Base-by-base conservation (phyloP, 2,797 vertebrate genomes). In the Mus spretus region DNA sequence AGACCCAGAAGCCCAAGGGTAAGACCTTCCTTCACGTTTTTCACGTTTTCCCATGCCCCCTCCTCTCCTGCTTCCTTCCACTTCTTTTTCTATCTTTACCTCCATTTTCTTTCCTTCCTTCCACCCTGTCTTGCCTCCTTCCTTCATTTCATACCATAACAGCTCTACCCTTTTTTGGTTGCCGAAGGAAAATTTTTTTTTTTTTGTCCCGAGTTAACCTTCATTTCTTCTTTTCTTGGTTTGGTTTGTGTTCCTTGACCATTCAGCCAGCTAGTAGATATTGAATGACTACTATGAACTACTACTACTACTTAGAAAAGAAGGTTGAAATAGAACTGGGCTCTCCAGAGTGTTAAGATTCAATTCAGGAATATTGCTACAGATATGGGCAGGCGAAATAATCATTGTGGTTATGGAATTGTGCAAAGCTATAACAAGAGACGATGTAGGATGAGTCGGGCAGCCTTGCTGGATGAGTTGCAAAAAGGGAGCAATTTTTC, bases 1-100 rank as follows among this genome's bases (percentile, higher is more conserved):
- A 87, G 97, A 97, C 20, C 53, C 95, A n/a, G 97, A 98, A 75
- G 91, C 11, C 1, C 96, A 94, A 94, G 95, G 97, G 97, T 97
- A 96, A 97, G 97, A 24, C 5, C 17, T 26, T n/a, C 55, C 63
- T 77, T 22, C 31, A 0, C n/a, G 55, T 19, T 17, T 40, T 87
- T n/a, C 24, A 3, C 13, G 5, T 10, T 24, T 12, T 19, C 15
- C 2, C 28, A 0, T 6, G 37, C n/a, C 19, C 57, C 22, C 63
- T 17, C 53, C 57, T 79, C 70, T 26, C 6, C 7, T 19, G 13
- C 13, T 31, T 50, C 61, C 19, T 37, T 83, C 55, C 14, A 47
- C 74, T 31, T 44, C 44, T 28, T 40, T 53, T n/a, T 17, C 9
- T 67, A 14, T 92, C 34, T 3, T 0, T 47, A 9, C 72, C 53